These are phyloP conservation scores for Astatotilapia flaviijosephi DNA, from an alignment of 2,113 vertebrate genomes.

Conservation along the genomic window DNA sequence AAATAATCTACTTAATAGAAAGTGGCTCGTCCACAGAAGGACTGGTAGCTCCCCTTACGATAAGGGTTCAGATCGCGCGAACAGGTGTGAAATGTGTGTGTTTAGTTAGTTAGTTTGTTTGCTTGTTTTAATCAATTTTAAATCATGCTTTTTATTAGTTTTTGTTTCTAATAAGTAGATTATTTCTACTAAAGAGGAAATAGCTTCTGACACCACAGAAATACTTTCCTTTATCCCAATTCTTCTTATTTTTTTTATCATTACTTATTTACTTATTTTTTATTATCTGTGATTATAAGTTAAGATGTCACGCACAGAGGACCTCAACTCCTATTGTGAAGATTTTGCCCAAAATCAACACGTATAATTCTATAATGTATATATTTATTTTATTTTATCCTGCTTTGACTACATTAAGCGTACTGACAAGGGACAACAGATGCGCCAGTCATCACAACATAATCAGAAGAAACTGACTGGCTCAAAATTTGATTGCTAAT, in stretches of 20 bases:
- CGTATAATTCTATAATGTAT: not conserved
- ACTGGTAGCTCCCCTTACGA: too few species aligned
- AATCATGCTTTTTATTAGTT: too few species aligned
- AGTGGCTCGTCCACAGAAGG: too few species aligned
- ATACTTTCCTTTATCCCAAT: rapidly evolving
- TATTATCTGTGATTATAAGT: not conserved
- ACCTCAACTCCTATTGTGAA: not conserved
- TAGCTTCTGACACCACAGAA: not conserved
- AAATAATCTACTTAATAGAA: too few species aligned
- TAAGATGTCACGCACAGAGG: not conserved
- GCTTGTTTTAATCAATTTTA: too few species aligned
- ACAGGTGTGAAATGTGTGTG: too few species aligned
- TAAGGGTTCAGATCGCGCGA: too few species aligned
- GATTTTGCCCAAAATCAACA: conserved; percentile 1
- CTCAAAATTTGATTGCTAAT: not conserved
- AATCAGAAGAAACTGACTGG: not conserved
- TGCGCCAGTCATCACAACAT: not conserved
- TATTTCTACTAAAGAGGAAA: not conserved
- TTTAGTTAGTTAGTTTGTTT: too few species aligned
- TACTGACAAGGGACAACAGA: not conserved
- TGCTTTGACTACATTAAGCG: not conserved
- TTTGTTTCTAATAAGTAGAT: too few species aligned
- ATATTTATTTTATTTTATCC: not conserved
- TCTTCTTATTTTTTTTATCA: rapidly evolving
- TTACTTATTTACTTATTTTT: rapidly evolving